These are phyloP conservation scores for Timema podura DNA, from an alignment of 2,888 invertebrate species.

Conservation along the genomic window DNA sequence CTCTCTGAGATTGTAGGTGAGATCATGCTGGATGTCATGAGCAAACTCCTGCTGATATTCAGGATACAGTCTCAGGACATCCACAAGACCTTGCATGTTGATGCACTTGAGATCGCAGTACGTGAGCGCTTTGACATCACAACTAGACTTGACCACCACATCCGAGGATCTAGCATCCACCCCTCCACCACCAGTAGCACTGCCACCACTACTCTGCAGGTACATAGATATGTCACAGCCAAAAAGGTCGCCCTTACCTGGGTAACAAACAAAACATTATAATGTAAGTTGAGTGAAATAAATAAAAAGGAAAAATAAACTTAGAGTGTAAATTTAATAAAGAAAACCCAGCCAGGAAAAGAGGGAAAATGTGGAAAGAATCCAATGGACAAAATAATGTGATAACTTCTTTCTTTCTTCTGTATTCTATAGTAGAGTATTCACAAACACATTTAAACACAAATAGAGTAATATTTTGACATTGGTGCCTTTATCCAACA, in stretches of 20 bases:
- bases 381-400: too few species aligned
- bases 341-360: too few species aligned
- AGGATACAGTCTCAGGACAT: slow-evolving; percentile 84
- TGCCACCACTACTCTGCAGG: slow-evolving; percentile 54
- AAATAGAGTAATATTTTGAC: too few species aligned
- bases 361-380: too few species aligned
- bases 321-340: too few species aligned
- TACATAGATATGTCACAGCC: slow-evolving; percentile 88
- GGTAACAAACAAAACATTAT: too few species aligned
- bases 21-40: slow-evolving; percentile 90
- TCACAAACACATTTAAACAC: too few species aligned
- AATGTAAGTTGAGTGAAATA: too few species aligned
- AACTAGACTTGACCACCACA: slow-evolving; percentile 86
- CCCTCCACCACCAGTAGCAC: slow-evolving; percentile 56
- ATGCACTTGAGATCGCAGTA: slow-evolving; percentile 96
- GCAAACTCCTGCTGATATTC: slow-evolving; percentile 94
- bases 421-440: too few species aligned
- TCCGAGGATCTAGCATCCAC: slow-evolving; percentile 53
- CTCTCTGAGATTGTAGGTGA: slow-evolving; percentile 90
- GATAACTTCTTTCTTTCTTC: too few species aligned
- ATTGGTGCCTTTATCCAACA: too few species aligned
- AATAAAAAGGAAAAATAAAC: too few species aligned
- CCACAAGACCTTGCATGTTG: slow-evolving; percentile 83
- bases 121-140: slow-evolving; percentile 91
- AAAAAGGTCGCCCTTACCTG: slow-evolving; percentile 93